Base-by-base conservation (phyloP, 2,888 invertebrate genomes). In the Apodemia zela region DNA sequence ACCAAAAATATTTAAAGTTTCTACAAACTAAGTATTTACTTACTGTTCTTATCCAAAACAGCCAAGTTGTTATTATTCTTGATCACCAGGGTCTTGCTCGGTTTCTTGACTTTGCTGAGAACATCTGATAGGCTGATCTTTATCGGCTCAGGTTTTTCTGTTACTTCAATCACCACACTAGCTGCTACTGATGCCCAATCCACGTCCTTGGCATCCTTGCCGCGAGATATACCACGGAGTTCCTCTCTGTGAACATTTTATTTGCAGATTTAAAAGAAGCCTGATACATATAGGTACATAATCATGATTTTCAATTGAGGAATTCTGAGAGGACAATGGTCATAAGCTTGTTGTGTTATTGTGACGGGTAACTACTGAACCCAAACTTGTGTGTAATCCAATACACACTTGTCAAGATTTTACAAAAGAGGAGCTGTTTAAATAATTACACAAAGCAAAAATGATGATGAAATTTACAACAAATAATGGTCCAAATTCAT, bases 131-230 rank as follows among this genome's bases (percentile, higher is more conserved):
- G 94, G n/a, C 95, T 92, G 76, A 97, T 95, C 87, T 96, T 95
- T 71, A 96, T 94, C 0, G 97, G 94, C 68, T 94, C 90, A 0
- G 97, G 96, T 79, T 95, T 95, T 73, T 96, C 95, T 0, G 94
- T 89, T 25, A 93, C 93, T 70, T 93, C 92, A 1, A 93, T 75
- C 17, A 85, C 75, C 0, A 85, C 93, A 2, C 94, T 94, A 10
- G 95, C 92, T 0, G 97, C 97, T 0, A 97, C 94, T 51, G 94
- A 93, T 0, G 94, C 93, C 97, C 97, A 98, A 84, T 97, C 97
- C 0, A 97, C 93, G 80, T 98, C 97, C 82, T 97, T 96, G 0
- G 95, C 95, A 78, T 95, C 95, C 73, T 95, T 95, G 47, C 96
- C 97, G 69, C 98, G 93, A 0, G 97, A 96, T 38, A 97, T 94